These are phyloP conservation scores for Cottus gobio DNA, from an alignment of 2,113 vertebrate genomes.

Conservation along the genomic window DNA sequence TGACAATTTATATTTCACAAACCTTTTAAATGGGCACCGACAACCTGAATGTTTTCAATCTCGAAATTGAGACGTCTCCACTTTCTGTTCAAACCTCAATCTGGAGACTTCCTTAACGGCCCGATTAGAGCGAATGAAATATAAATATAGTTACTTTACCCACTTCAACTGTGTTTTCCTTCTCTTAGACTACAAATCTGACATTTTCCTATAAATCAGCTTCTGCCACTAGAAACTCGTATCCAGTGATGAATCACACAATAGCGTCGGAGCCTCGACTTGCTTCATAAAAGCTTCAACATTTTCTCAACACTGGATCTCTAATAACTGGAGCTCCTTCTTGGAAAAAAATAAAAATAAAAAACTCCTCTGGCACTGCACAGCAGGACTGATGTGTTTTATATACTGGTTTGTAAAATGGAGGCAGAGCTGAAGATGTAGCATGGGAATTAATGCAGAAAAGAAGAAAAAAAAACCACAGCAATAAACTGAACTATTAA, in stretches of 20 bases:
- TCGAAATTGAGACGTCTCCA: slow-evolving; percentile 12
- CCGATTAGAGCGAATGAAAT: slow-evolving; percentile 8
- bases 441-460: slow-evolving; percentile 5
- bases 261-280: slow-evolving; percentile 13
- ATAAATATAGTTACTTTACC: slow-evolving; percentile 27
- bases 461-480: neutral
- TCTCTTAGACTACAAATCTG: slow-evolving; percentile 23
- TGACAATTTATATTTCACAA: neutral
- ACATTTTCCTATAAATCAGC: slow-evolving; percentile 33
- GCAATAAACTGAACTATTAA: slow-evolving; percentile 39
- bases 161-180: slow-evolving; percentile 22
- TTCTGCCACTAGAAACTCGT: slow-evolving; percentile 9
- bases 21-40: neutral
- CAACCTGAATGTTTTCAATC: neutral
- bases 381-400: slow-evolving; percentile 19
- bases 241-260: slow-evolving; percentile 36
- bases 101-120: slow-evolving; percentile 9
- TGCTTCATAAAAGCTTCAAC: slow-evolving; percentile 18
- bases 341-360: slow-evolving; percentile 7
- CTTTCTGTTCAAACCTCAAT: slow-evolving; percentile 32
- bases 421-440: neutral
- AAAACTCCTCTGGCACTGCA: slow-evolving; percentile 11
- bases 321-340: neutral
- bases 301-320: neutral
- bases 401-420: slow-evolving; percentile 24